phyloP scores from a whole-genome alignment of 2,113 vertebrate genomes.

The Hydropotes inermis region DNA sequence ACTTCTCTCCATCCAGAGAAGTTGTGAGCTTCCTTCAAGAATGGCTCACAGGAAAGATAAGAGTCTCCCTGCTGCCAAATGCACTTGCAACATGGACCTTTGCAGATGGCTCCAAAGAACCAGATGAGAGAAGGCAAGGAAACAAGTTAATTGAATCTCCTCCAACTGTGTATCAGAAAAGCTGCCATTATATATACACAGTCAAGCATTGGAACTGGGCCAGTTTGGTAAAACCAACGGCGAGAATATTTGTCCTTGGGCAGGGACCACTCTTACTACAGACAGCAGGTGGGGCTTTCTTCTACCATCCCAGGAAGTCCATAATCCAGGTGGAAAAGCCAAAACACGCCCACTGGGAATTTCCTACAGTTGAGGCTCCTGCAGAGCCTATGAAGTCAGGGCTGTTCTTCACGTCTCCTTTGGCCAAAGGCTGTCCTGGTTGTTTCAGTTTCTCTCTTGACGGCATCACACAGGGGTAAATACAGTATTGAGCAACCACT shows the following conservation, averaged over 20 bases:
- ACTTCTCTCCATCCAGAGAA: background rate
- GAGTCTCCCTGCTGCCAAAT: background rate
- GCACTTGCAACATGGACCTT: background rate
- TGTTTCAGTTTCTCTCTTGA: conserved; percentile 52
- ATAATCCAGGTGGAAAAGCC: background rate
- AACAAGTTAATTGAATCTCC: background rate
- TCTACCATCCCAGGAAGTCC: background rate
- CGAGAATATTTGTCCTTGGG: background rate
- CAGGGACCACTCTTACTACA: background rate
- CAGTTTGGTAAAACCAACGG: background rate
- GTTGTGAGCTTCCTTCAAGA: background rate
- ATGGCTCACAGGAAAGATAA: too few relatives aligned
- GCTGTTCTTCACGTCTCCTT: background rate
- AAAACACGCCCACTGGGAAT: conserved; percentile 14
- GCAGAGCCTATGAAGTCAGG: background rate
- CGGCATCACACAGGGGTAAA: background rate
- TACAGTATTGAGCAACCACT: conserved; percentile 39
- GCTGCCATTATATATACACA: background rate
- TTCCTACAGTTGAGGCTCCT: conserved; percentile 13
- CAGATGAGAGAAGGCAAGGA: background rate
- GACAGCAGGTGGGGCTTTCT: background rate
- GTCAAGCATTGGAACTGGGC: background rate
- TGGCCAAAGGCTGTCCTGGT: background rate
- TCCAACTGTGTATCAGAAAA: background rate
- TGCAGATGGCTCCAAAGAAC: background rate